A percentile compares a stretch with the other conserved stretches of the same genome.
These are phyloP conservation scores for Erebia palarica DNA, from an alignment of 2,888 invertebrate species.

Conservation along the genomic window DNA sequence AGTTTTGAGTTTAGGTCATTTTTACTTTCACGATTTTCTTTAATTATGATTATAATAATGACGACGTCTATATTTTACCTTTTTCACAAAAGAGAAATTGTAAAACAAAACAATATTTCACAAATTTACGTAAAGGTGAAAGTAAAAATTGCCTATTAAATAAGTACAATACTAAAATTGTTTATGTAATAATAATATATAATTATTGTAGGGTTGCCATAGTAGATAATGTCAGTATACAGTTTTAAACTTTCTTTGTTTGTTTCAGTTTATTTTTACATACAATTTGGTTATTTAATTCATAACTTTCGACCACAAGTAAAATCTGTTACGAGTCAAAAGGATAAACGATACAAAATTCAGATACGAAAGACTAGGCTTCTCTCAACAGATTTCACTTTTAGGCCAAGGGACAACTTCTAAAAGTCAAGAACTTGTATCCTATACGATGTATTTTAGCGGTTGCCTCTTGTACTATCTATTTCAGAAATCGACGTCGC, in stretches of 20 bases:
- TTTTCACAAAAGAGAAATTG: neutral
- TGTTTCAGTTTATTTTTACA: neutral
- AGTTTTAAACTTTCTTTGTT: neutral
- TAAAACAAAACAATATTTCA: slow-evolving; percentile 1
- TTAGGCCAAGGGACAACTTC: slow-evolving; percentile 54
- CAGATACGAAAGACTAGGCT: slow-evolving; percentile 72
- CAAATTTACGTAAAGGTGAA: neutral
- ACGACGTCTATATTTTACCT: neutral
- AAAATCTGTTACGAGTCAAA: slow-evolving; percentile 62
- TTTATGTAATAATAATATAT: neutral
- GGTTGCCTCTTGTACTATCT: slow-evolving; percentile 13
- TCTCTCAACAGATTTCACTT: slow-evolving; percentile 59
- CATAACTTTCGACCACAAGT: slow-evolving; percentile 42
- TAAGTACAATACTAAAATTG: neutral
- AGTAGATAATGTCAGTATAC: slow-evolving; percentile 23
- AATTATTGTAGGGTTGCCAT: neutral
- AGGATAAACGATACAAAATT: slow-evolving; percentile 51
- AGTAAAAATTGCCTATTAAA: neutral
- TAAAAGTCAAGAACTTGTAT: slow-evolving; percentile 6
- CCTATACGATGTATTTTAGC: neutral
- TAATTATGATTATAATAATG: neutral
- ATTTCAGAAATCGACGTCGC: slow-evolving; percentile 28
- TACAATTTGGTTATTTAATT: no score
- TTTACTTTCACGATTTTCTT: neutral
- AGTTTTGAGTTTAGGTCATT: neutral